These are phyloP conservation scores for Troides aeacus DNA, from an alignment of 2,888 invertebrate species.

Conservation along the genomic window DNA sequence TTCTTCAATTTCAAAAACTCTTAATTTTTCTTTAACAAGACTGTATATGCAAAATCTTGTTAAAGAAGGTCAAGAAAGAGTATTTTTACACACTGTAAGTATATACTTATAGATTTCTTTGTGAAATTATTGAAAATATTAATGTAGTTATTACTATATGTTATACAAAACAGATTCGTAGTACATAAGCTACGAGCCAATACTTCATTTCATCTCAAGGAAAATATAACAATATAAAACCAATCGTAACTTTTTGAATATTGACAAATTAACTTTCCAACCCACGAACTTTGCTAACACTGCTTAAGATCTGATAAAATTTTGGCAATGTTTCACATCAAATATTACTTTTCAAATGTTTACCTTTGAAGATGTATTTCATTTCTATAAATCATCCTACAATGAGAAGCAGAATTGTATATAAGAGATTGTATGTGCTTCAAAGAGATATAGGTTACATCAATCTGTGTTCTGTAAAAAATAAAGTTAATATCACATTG, in stretches of 20 bases:
- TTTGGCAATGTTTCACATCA: slow-evolving; percentile 18
- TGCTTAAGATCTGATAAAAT: slow-evolving; percentile 23
- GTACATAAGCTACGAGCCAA: not conserved
- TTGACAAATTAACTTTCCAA: slow-evolving; percentile 14
- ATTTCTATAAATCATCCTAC: not conserved
- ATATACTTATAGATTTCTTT: no score
- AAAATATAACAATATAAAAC: slow-evolving; percentile 9
- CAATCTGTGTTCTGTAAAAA: no score
- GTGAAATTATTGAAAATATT: no score
- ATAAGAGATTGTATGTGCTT: not conserved
- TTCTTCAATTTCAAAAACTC: no score
- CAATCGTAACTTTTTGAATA: slow-evolving; percentile 10
- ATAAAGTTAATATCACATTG: no score
- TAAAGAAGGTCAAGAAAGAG: no score
- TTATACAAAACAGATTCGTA: not conserved
- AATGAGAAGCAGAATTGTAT: not conserved
- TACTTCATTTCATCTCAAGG: not conserved
- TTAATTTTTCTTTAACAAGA: no score
- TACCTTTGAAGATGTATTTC: slow-evolving; percentile 14
- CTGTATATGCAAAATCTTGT: no score
- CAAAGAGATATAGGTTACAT: no score
- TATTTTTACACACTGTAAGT: no score
- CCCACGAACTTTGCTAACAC: slow-evolving; percentile 12
- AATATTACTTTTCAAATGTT: slow-evolving; percentile 23
- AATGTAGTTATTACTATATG: no score